Evolutionary conservation across 2,113 vertebrate genomes (phyloP).

Genomic region (Gallinago media): DNA sequence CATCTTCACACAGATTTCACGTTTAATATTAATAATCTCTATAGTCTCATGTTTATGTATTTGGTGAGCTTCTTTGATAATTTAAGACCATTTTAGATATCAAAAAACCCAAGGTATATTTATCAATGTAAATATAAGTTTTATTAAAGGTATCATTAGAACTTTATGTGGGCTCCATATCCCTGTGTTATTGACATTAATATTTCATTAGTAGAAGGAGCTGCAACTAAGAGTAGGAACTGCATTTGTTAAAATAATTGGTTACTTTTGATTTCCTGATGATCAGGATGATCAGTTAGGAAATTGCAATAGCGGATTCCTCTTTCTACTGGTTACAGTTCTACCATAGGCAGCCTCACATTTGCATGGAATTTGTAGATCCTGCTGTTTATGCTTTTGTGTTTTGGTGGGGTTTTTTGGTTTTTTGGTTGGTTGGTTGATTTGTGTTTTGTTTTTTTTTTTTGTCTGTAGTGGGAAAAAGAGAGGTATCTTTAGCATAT

Average conservation of each 20-base stretch:
- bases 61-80: neutral
- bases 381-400: neutral
- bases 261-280: neutral
- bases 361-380: neutral
- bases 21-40: constrained; percentile 45
- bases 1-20: neutral
- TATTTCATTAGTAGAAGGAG: neutral
- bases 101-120: neutral
- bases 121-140: neutral
- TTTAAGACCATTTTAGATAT: neutral
- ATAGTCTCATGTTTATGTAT: neutral
- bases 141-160: neutral
- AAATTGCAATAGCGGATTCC: neutral
- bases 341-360: neutral
- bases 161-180: neutral
- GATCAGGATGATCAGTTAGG: neutral
- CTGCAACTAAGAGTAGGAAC: neutral
- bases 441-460: no score
- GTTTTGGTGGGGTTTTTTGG: neutral
- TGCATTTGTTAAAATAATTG: neutral
- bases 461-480: neutral
- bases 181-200: neutral
- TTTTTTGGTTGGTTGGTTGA: neutral
- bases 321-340: neutral
- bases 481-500: neutral